Base-by-base conservation (phyloP, 2,888 invertebrate genomes). In the Parelbella ahira region DNA sequence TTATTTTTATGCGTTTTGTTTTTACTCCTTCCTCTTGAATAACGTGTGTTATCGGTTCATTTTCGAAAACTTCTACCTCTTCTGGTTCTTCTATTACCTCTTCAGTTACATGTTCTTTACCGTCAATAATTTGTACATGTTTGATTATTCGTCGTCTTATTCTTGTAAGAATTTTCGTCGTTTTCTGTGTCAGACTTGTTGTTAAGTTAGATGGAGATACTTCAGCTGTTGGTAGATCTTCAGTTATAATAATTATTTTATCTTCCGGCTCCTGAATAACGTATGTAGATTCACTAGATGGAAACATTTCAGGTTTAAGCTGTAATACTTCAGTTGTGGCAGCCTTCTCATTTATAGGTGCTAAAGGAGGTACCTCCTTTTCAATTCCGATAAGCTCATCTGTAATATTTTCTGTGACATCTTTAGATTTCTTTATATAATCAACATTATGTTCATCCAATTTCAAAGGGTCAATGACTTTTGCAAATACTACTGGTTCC, bases 51-150 rank as follows among this genome's bases (percentile, higher is more conserved):
- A 44, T 4, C 0, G 49, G 49, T 21, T 50, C 45, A 10, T 12
- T 34, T 23, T 48, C 36, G 10, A 48, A 89, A 68, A 93, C 84
- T 73, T 93, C 93, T 3, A 93, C 82, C 63, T 93, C 93, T 65
- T 93, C 95, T 0, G 96, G 95, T 71, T 95, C 95, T 62, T 96
- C 95, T 37, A 95, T 90, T 0, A 95, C 84, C 79, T 96, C 95
- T 77, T 96, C 95, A 1, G 92, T 93, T 0, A 94, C 89, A 48
- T 93, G 92, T 72, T 96, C 95, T 72, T 94, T 93, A 0, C 96
- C 96, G 68, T 96, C 92, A 46, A 95, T 91, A 3, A 95, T 91
- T 11, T 92, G 91, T 7, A 94, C 91, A 54, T 92, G 92, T 55
- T 92, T 91, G 25, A 96, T 93, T 8, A 95, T 92, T 54, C 92